Evolutionary conservation across 1,140 invertebrate species (phyloP).

Genomic region (Anthonomus grandis): DNA sequence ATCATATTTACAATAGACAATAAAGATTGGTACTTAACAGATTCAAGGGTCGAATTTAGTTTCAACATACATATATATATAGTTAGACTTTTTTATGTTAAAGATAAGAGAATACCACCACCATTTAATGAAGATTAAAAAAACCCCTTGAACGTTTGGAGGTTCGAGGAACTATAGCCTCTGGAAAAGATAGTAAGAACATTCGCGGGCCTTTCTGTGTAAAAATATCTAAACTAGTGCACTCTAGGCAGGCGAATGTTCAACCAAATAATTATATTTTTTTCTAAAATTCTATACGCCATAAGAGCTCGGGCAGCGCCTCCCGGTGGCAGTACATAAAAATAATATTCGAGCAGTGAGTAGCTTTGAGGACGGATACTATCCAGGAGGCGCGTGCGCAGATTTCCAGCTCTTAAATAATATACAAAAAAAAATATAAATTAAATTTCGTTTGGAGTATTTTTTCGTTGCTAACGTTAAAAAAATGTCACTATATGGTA

Average conservation of each 20-base stretch:
- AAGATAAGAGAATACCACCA: conserved; percentile 41
- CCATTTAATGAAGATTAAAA: conserved; percentile 43
- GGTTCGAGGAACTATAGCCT: conserved; percentile 36
- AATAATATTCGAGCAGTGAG: conserved; percentile 31
- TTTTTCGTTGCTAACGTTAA: conserved; percentile 21
- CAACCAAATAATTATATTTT: conserved; percentile 20
- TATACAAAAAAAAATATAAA: conserved; percentile 33
- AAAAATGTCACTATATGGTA: conserved; percentile 15
- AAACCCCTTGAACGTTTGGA: conserved; percentile 40
- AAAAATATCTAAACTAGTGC: conserved; percentile 8
- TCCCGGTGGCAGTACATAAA: conserved; percentile 37
- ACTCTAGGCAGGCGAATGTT: conserved; percentile 23
- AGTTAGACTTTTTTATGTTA: conserved; percentile 9
- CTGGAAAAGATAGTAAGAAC: conserved; percentile 46
- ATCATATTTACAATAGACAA: conserved; percentile 39
- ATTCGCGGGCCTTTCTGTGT: conserved; percentile 25
- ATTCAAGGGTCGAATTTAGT: conserved; percentile 35
- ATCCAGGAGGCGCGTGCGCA: conserved; percentile 18
- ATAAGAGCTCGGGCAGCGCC: too few species aligned
- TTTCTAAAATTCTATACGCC: conserved; percentile 14
- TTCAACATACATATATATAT: neutral
- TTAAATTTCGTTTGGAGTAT: conserved; percentile 28
- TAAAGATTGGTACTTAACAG: conserved; percentile 23
- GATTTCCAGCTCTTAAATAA: conserved; percentile 25
- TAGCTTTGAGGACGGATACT: conserved; percentile 40